phyloP scores from a whole-genome alignment of 2,797 vertebrate species.

The Nyctibius grandis region DNA sequence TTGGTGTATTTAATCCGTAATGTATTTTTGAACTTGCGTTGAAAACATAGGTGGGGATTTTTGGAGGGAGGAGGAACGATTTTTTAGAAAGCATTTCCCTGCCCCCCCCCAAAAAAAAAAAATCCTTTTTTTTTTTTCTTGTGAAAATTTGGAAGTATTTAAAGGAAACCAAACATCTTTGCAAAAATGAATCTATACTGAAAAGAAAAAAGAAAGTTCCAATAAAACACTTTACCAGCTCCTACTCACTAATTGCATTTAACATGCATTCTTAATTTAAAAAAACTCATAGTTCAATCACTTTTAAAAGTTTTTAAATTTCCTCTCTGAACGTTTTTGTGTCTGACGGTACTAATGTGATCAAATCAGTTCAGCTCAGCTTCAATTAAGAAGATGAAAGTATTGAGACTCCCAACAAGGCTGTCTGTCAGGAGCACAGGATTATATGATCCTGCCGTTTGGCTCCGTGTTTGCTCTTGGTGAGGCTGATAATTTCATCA shows the following conservation, averaged over 20 bases:
- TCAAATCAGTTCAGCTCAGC: not conserved
- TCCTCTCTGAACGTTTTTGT: not conserved
- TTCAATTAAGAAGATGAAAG: not conserved
- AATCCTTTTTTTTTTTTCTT: not conserved
- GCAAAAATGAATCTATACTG: not conserved
- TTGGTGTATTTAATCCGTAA: not conserved
- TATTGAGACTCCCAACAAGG: not conserved
- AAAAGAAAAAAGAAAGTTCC: not conserved
- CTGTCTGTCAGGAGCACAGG: not conserved
- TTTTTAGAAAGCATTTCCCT: not conserved
- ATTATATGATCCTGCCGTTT: not conserved
- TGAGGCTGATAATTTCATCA: constrained; percentile 32
- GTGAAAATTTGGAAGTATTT: not conserved
- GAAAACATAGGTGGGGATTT: not conserved
- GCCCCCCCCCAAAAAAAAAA: not conserved
- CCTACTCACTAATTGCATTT: not conserved
- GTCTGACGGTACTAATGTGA: not conserved
- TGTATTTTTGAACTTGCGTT: not conserved
- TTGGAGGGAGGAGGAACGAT: not conserved
- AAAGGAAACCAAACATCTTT: not conserved
- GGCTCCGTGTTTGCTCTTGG: not conserved
- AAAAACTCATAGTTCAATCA: not conserved
- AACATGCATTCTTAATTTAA: not conserved
- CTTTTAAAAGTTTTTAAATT: not conserved
- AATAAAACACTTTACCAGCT: not conserved